These are phyloP conservation scores for Acanthosepion esculentum DNA, from an alignment of 2,888 invertebrate genomes.

Conservation along the genomic window DNA sequence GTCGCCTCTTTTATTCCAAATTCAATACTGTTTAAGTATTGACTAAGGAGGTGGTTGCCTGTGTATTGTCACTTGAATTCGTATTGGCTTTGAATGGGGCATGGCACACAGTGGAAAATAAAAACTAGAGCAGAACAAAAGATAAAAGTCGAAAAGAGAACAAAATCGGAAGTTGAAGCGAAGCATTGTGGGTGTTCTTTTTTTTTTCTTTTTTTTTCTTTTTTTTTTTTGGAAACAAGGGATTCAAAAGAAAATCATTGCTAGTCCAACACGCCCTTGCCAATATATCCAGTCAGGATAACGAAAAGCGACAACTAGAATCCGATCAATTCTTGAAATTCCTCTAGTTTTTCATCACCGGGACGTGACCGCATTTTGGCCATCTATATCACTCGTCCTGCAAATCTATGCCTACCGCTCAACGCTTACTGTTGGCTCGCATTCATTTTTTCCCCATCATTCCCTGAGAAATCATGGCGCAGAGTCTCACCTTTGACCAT, in stretches of 20 bases:
- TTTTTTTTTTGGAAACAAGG: neutral
- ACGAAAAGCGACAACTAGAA: neutral
- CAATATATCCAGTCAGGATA: neutral
- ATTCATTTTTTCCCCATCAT: neutral
- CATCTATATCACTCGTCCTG: neutral
- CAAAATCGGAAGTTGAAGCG: too few species aligned
- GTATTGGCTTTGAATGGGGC: too few species aligned
- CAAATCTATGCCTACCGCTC: neutral
- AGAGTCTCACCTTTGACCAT: slow-evolving; percentile 14
- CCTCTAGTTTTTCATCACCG: neutral
- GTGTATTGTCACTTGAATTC: too few species aligned
- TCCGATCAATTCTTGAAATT: neutral
- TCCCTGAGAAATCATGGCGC: neutral
- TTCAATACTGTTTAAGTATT: too few species aligned
- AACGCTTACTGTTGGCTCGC: neutral
- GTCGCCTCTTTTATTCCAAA: too few species aligned
- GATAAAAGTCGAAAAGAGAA: too few species aligned
- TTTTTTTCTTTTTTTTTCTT: too few species aligned
- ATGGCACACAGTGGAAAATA: too few species aligned
- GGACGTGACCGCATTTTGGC: neutral
- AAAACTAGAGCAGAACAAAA: too few species aligned
- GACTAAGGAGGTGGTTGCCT: too few species aligned
- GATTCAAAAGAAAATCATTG: neutral
- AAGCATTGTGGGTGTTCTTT: too few species aligned
- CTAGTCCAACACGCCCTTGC: neutral